Base-by-base conservation (phyloP, 2,888 invertebrate species). In the Tetrapedia diversipes region DNA sequence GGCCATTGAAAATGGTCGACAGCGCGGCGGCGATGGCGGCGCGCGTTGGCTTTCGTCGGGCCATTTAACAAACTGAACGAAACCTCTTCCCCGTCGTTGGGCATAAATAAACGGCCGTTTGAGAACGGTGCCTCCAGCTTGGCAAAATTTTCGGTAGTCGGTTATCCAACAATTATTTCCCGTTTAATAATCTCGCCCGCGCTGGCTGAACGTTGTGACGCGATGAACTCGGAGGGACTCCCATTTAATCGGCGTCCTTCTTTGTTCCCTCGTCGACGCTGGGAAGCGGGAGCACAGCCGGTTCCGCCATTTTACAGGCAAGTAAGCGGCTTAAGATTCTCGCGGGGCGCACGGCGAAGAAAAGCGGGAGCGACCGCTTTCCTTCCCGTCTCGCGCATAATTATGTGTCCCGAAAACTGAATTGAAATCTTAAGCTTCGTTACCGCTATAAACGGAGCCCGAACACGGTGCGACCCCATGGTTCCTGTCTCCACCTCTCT, bases 291-390 rank as follows among this genome's bases (percentile, higher is more conserved):
- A 16, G 29, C 19, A 19, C 34, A 16, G 39, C 59, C 34, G 43
- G 41, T 63, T 73, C 68, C 72, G 67, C 65, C 69, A 81, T 81
- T 84, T 84, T 80, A 77, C 75, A 79, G 73, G 77, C 77, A 82
- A 82, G 70, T 82, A 82, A 83, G 82, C 82, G 82, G 84, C 82
- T 83, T 84, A 82, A 84, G 82, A 84, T 82, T 69, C 11, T 11
- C 29, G 11, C n/a, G 56, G 63, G 60, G 53, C 27, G 54, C 29
- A 41, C 32, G 16, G 4, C 49, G 63, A 80, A 77, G 82, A 77
- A 69, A 75, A n/a, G n/a, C n/a, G n/a, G n/a, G 60, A 63, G 41
- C n/a, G 57, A 24, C 34, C 47, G 10, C 24, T 22, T 27, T 49
- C 66, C 75, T 19, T 69, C 67, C 56, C 67, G 56, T 53, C 14